Base-by-base conservation (phyloP, 2,797 vertebrate species). In the Australoheros facetus region DNA sequence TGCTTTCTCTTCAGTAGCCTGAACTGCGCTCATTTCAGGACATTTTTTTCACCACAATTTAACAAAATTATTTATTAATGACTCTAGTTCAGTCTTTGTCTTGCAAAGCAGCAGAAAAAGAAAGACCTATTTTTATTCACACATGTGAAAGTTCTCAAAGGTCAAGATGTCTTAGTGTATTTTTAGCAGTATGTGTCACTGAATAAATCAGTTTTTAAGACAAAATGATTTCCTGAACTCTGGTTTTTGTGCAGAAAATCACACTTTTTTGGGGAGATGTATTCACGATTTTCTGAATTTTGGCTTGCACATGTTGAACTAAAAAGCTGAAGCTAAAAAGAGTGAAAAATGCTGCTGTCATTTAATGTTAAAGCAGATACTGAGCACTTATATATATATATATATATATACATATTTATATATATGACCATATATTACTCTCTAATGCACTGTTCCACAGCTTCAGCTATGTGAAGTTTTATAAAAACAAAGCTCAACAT, bases 21-120 rank as follows among this genome's bases (percentile, higher is more conserved):
- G 60, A 80, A 57, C 55, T 72, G 66, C 80, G 58, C 26, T 54
- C 21, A 77, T 56, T 57, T 73, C 32, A 56, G 28, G 0, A n/a
- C 13, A 55, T 79, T 89, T 45, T 45, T 82, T 71, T 77, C 77
- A 3, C 59, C 78, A 78, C 75, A 79, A 34, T 60, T 78, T 48
- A 21, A 81, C 32, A 77, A 75, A 87, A 85, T 89, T 1, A 88
- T 79, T 91, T 80, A 88, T 93, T 90, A 73, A 88, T 87, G 75
- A 86, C 45, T 53, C 48, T 1, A 1, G 39, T 85, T 85, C 70
- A 71, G n/a, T 74, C 76, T 73, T 83, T 71, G 55, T 88, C 84
- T 58, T 73, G 19, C 2, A 6, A 66, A 70, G 13, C 57, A 39
- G 56, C n/a, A 39, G 54, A 32, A 56, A 2, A 2, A 77, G 56